Evolutionary conservation across 2,797 vertebrate species (phyloP), one percentile per base, ranked within the genome.

Genomic region (Ceyx erithaca): DNA sequence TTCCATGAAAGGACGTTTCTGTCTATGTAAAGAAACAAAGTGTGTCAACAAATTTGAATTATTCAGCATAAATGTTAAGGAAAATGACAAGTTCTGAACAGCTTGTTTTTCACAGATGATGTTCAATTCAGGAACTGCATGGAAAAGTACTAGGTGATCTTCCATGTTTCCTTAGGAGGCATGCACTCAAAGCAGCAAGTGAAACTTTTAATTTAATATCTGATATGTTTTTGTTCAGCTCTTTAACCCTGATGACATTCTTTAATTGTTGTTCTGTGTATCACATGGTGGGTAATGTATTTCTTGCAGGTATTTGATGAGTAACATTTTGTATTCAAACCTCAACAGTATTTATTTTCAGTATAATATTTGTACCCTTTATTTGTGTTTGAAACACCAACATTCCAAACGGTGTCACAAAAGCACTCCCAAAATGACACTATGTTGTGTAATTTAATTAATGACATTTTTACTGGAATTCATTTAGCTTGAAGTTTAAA

Each of bases 381-480:
- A 35, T 83, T 72, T 80, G 28, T 64, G 23, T 72, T 41, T 28
- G 61, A 64, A 64, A 25, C 14, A 41, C 28, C 61, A n/a, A 15
- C 25, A 58, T 78, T 79, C 61, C 55, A 54, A 41, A 62, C 61
- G 22, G 8, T 64, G 77, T 66, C 77, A 64, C 66, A 78, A 78
- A 93, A 93, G 28, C n/a, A 52, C 35, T 84, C 51, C 41, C 23
- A 14, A 43, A 67, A 67, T 51, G 41, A 57, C 33, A 68, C 30
- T 66, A 12, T 54, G 48, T 19, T 89, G 41, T 79, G 35, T 68
- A 75, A 93, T 90, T 45, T 87, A 54, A 92, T 79, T 61, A 69
- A 66, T 75, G 4, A 52, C 9, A 30, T 70, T 79, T 67, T 95
- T 90, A 81, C 64, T 87, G 88, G 59, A 87, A 93, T 92, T 93